Evolutionary conservation across 2,113 vertebrate species (phyloP).

Genomic region (Sakesphorus luctuosus): DNA sequence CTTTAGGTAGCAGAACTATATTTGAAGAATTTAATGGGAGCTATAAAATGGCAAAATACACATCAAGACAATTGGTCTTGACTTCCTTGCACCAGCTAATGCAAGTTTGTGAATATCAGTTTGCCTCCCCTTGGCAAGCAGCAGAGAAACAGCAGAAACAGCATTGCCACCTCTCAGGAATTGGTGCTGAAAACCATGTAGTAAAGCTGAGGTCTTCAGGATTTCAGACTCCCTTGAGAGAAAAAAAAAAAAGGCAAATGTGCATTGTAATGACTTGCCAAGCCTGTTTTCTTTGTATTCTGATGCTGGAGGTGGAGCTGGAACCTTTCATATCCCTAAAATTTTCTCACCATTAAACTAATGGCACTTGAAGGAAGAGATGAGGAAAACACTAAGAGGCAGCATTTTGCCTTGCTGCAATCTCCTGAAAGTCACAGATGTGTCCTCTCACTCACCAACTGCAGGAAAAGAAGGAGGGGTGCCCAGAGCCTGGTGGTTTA

Average conservation of each 20-base stretch:
- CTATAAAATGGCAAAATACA: background rate
- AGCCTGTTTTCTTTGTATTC: background rate
- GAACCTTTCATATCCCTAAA: background rate
- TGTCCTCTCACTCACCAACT: rapidly evolving
- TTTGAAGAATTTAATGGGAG: background rate
- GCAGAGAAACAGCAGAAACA: background rate
- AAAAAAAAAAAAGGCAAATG: background rate
- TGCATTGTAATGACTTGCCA: background rate
- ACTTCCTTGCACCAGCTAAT: background rate
- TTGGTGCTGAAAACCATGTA: background rate
- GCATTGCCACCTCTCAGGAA: background rate
- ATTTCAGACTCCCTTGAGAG: background rate
- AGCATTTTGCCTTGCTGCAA: background rate
- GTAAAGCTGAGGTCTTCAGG: background rate
- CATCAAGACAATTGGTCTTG: background rate
- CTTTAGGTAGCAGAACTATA: background rate
- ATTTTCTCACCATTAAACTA: background rate
- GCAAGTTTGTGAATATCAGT: background rate
- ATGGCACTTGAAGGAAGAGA: background rate
- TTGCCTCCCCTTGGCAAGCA: background rate
- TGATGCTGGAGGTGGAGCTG: background rate
- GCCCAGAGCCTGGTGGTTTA: background rate
- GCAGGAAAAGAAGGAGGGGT: background rate
- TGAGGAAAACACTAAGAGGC: background rate
- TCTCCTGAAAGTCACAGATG: background rate